Evolutionary conservation across 2,797 vertebrate genomes (phyloP).

Genomic region (Dromococcyx pavoninus): DNA sequence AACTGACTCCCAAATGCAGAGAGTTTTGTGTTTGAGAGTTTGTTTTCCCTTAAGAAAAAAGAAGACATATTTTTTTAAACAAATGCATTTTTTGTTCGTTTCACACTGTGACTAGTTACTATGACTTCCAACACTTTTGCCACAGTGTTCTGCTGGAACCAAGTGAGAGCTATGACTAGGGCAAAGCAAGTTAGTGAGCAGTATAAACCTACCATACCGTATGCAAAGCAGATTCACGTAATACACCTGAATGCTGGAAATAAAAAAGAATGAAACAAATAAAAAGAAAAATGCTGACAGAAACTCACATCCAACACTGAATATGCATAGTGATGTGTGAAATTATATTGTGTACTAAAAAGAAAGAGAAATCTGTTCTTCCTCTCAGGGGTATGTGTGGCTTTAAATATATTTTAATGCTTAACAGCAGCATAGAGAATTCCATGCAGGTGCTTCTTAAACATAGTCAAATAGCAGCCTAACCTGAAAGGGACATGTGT

Average conservation of each 20-base stretch:
- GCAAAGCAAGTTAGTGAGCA: neutral
- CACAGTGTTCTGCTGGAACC: slow-evolving; percentile 19
- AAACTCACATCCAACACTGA: neutral
- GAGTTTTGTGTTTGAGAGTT: neutral
- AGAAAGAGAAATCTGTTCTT: neutral
- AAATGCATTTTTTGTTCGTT: slow-evolving; percentile 15
- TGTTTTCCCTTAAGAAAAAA: neutral
- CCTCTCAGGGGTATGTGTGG: neutral
- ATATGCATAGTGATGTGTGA: neutral
- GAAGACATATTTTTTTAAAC: neutral
- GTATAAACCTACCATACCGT: neutral
- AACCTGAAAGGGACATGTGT: neutral
- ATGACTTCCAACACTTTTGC: slow-evolving; percentile 26
- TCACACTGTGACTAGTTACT: slow-evolving; percentile 37
- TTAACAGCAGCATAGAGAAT: neutral
- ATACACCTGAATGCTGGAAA: neutral
- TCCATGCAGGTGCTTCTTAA: neutral
- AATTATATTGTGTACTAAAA: neutral
- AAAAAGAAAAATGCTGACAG: neutral
- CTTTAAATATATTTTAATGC: neutral
- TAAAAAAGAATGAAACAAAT: neutral
- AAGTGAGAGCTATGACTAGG: neutral
- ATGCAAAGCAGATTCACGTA: neutral
- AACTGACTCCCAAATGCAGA: neutral
- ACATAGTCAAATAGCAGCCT: neutral